Conservation (phyloP, 2,888 invertebrate species). For the Atrina japonica region DNA sequence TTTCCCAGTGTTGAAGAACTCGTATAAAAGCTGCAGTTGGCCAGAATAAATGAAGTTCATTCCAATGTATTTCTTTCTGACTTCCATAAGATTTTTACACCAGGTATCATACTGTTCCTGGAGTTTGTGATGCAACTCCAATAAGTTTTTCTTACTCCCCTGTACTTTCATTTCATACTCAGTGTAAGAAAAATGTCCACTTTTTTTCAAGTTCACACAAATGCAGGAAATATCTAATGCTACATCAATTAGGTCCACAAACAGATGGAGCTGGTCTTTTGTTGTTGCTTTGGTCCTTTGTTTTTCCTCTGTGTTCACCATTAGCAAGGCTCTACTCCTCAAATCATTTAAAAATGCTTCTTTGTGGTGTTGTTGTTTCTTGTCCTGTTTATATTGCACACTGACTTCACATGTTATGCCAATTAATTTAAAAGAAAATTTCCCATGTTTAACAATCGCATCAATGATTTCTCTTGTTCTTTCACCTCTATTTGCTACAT, state of each 20-base stretch:
- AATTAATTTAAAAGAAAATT: constrained; percentile 42
- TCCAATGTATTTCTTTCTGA: constrained; percentile 40
- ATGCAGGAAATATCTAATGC: constrained; percentile 40
- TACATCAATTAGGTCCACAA: constrained; percentile 33
- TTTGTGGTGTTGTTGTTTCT: constrained; percentile 24
- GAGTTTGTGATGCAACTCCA: constrained; percentile 14
- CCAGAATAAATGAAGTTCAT: constrained; percentile 54
- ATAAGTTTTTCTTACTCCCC: constrained; percentile 8
- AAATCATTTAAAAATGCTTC: constrained; percentile 46
- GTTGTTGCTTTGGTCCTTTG: neutral
- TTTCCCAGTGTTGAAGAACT: constrained; percentile 39
- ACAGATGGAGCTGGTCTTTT: constrained; percentile 19
- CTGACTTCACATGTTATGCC: constrained; percentile 29
- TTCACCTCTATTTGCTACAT: constrained; percentile 60
- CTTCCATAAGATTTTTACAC: constrained; percentile 33
- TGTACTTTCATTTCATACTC: constrained; percentile 7
- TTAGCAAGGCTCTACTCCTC: constrained; percentile 55
- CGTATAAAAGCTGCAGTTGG: constrained; percentile 48
- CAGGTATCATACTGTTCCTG: constrained; percentile 38
- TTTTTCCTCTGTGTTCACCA: constrained; percentile 48
- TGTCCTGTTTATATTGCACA: constrained; percentile 43
- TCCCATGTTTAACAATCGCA: constrained; percentile 47
- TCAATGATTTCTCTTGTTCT: constrained; percentile 54
- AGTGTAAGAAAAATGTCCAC: constrained; percentile 46
- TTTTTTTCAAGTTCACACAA: constrained; percentile 26